Conservation (phyloP, 2,888 invertebrate species). For the Orchestes rusci region DNA sequence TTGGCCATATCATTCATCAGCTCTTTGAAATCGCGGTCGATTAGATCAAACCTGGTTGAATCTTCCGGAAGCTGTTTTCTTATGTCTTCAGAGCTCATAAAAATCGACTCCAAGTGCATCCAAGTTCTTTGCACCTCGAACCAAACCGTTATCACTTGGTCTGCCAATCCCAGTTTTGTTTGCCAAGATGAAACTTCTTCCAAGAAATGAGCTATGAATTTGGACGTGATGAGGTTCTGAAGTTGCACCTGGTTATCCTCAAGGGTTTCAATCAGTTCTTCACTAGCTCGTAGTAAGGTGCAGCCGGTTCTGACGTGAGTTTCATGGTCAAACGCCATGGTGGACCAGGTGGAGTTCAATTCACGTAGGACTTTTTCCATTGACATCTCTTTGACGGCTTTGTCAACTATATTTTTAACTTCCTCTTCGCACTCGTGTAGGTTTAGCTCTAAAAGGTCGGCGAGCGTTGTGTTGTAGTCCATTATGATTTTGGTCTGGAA, state of each 20-base stretch:
- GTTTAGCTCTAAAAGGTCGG: constrained; percentile 84
- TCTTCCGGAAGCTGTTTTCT: constrained; percentile 90
- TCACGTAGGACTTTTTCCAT: constrained; percentile 95
- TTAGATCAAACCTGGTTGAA: constrained; percentile 83
- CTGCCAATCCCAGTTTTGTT: constrained; percentile 82
- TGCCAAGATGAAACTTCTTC: constrained; percentile 95
- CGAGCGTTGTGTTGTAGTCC: constrained; percentile 86
- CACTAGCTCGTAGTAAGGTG: constrained; percentile 79
- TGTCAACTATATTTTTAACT: constrained; percentile 94
- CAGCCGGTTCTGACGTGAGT: constrained; percentile 81
- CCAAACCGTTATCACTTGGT: constrained; percentile 88
- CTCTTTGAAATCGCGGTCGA: constrained; percentile 84
- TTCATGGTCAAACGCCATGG: constrained; percentile 90
- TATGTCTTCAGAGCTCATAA: constrained; percentile 97
- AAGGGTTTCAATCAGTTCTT: constrained; percentile 92
- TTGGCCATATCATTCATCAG: constrained; percentile 70
- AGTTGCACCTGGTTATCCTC: constrained; percentile 97
- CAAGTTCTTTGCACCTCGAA: constrained; percentile 96
- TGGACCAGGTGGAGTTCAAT: constrained; percentile 83
- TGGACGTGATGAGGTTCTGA: constrained; percentile 93
- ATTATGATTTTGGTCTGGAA: constrained; percentile 85
- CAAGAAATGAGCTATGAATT: constrained; percentile 92
- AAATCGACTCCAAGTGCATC: constrained; percentile 96
- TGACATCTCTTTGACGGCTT: constrained; percentile 97
- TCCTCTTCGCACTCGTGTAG: constrained; percentile 97